Evolutionary conservation across 2,113 vertebrate species (phyloP), one percentile per base, ranked within the genome.

Genomic region (Girardinichthys multiradiatus): DNA sequence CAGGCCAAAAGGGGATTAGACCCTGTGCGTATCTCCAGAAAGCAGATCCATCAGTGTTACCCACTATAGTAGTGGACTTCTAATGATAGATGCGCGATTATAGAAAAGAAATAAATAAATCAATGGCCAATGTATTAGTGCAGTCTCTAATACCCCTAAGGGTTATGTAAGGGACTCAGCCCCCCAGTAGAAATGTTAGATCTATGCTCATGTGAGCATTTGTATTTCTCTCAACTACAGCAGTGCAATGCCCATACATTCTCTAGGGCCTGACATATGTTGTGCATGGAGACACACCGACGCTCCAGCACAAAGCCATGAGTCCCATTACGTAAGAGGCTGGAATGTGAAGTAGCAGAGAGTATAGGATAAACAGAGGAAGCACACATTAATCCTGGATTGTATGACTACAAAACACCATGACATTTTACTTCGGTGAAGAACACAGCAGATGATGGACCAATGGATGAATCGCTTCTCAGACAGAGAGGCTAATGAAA

Each of bases 1-100:
- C 73, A 91, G 90, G 90, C 75, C 92, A 92, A 79, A 81, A 57
- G 75, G 80, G 82, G 91, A 91, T 93, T 93, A 88, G 79, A 86
- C 72, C 89, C 57, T 37, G 31, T 65, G 71, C 72, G 81, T 28
- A 63, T 85, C 85, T 88, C 78, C 63, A 80, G 86, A 86, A 54
- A 67, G 64, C 48, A 72, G 76, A 86, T 79, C 81, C 87, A 81
- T 70, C 79, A 82, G 70, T 4, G 3, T 66, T 68, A 19, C 58
- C 71, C 5, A 65, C 57, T 29, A 28, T 61, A 68, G 76, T 69
- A 69, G 69, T 60, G 66, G 68, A 61, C 74, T 72, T 86, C 78
- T 69, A 86, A 85, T 90, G 78, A 84, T 74, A 87, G 83, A 87
- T n/a, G 48, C 74, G 14, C 70, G 85, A 90, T 88, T 88, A 79